phyloP scores from a whole-genome alignment of 2,113 vertebrate genomes.

The Anguilla japonica region DNA sequence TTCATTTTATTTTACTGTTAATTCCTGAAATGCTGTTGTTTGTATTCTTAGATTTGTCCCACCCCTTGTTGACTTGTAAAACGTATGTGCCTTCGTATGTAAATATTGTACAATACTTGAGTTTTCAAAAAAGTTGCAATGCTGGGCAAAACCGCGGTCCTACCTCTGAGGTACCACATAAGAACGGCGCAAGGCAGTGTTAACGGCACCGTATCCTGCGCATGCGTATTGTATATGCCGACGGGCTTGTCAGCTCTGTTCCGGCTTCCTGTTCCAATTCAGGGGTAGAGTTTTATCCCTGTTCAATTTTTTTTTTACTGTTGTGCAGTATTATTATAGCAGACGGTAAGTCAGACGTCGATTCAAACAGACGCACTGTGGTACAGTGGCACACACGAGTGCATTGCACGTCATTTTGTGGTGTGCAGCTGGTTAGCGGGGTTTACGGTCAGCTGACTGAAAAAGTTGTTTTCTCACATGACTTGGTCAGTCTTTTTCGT shows the following conservation, averaged over 20 bases:
- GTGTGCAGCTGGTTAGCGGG: background rate
- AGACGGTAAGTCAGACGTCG: background rate
- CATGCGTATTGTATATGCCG: background rate
- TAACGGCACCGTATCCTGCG: background rate
- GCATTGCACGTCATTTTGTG: background rate
- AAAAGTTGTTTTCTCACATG: slow-evolving; percentile 7
- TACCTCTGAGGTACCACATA: too few species aligned
- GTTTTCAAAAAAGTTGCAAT: too few species aligned
- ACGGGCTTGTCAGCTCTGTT: background rate
- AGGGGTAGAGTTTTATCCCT: background rate
- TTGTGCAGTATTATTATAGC: background rate
- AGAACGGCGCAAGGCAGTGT: too few species aligned
- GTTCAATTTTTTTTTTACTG: background rate
- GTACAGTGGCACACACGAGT: background rate
- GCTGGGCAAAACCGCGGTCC: too few species aligned
- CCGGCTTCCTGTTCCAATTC: background rate
- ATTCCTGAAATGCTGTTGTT: too few species aligned
- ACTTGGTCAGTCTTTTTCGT: background rate
- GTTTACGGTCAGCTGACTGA: background rate
- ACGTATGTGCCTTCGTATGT: too few species aligned
- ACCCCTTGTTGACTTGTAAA: too few species aligned
- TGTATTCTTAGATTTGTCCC: too few species aligned
- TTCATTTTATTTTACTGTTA: too few species aligned
- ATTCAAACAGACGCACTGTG: background rate
- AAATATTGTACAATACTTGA: too few species aligned